These are phyloP conservation scores for Trachops cirrhosus DNA, from an alignment of 2,797 vertebrate genomes.

Conservation along the genomic window DNA sequence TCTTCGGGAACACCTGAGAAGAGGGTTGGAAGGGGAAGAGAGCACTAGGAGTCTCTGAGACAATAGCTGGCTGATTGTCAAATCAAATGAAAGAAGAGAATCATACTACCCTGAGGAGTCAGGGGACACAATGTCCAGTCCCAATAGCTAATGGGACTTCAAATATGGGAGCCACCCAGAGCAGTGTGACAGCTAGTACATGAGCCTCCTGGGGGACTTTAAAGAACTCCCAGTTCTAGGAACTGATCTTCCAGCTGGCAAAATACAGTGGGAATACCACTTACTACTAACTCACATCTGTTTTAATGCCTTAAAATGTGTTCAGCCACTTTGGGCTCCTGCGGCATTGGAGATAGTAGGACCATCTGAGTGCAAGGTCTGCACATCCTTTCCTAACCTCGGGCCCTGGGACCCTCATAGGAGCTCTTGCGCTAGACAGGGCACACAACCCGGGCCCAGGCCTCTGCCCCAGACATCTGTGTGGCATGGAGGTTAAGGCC, in stretches of 20 bases:
- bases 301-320: not conserved
- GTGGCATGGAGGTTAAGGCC: conserved; percentile 84
- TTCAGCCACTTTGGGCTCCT: not conserved
- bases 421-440: conserved; percentile 86
- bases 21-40: too few species aligned
- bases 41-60: not conserved
- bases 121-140: not conserved
- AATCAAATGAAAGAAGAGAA: not conserved
- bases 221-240: not conserved
- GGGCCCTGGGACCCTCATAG: conserved; percentile 68
- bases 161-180: not conserved
- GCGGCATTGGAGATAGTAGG: not conserved
- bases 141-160: not conserved
- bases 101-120: not conserved
- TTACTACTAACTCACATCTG: not conserved
- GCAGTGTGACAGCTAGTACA: not conserved
- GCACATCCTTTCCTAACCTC: not conserved
- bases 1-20: not conserved
- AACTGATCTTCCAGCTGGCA: not conserved
- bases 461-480: conserved; percentile 77
- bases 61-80: not conserved
- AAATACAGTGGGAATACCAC: not conserved
- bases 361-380: not conserved
- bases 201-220: not conserved
- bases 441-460: conserved; percentile 83